phyloP scores from a whole-genome alignment of 2,888 invertebrate genomes.

The Melolontha melolontha region DNA sequence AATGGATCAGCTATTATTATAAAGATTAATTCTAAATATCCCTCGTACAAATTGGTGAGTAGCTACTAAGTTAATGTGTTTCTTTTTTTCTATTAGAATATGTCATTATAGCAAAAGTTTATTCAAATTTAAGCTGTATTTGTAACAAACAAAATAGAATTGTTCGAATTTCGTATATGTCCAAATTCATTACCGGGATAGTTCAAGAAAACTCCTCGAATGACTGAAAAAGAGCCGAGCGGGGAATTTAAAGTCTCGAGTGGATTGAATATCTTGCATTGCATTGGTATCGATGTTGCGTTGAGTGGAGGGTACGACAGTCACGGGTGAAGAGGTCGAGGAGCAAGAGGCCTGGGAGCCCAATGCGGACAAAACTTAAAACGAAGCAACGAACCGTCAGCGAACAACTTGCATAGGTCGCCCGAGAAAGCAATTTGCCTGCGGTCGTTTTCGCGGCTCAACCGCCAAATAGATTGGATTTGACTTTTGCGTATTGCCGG shows the following conservation, averaged over 20 bases:
- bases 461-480: slow-evolving; percentile 52
- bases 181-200: slow-evolving; percentile 1
- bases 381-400: slow-evolving; percentile 32
- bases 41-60: too few species aligned
- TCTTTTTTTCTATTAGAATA: too few species aligned
- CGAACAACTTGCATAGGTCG: slow-evolving; percentile 33
- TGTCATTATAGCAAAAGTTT: too few species aligned
- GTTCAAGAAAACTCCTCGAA: background rate
- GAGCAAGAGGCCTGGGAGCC: slow-evolving; percentile 2
- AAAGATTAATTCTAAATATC: too few species aligned
- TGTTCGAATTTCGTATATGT: slow-evolving; percentile 5
- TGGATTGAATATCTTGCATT: slow-evolving; percentile 19
- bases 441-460: slow-evolving; percentile 51
- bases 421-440: slow-evolving; percentile 50
- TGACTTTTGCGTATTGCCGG: slow-evolving; percentile 50
- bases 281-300: slow-evolving; percentile 20
- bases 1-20: too few species aligned
- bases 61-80: too few species aligned
- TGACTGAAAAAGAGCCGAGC: background rate
- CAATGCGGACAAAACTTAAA: slow-evolving; percentile 21
- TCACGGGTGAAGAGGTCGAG: slow-evolving; percentile 2
- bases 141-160: too few species aligned
- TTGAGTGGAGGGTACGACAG: slow-evolving; percentile 1
- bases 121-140: too few species aligned
- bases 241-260: slow-evolving; percentile 26